phyloP scores from a whole-genome alignment of 2,888 invertebrate genomes.

The Pyrochroa serraticornis region DNA sequence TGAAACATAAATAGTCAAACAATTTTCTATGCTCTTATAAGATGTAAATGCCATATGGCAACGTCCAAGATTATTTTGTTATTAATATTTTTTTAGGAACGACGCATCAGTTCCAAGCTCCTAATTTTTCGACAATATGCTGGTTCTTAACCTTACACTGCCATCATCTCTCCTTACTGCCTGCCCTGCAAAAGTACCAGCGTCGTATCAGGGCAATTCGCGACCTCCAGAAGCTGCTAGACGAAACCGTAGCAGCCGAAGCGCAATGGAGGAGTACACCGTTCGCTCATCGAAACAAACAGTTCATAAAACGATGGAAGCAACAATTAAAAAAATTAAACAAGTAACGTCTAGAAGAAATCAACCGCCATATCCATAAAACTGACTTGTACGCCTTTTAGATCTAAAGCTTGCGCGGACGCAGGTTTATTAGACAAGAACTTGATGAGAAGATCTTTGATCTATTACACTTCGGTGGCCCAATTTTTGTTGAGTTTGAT shows the following conservation, averaged over 20 bases:
- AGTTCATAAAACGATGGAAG: conserved; percentile 85
- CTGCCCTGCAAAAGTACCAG: conserved; percentile 85
- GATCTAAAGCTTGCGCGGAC: conserved; percentile 91
- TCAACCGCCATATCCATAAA: too few species aligned
- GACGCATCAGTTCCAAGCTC: conserved; percentile 71
- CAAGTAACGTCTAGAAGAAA: conserved; percentile 57
- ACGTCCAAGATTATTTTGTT: background rate
- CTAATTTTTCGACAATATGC: conserved; percentile 95
- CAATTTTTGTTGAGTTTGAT: conserved; percentile 75
- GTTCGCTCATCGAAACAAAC: conserved; percentile 78
- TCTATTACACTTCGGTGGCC: conserved; percentile 87
- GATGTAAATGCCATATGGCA: background rate
- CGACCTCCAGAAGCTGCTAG: conserved; percentile 86
- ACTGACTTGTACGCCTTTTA: conserved; percentile 53
- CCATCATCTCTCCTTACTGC: conserved; percentile 90
- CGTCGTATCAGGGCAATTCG: conserved; percentile 76
- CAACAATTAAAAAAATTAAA: conserved; percentile 80
- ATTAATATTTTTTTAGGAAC: conserved; percentile 54
- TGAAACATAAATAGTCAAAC: too few species aligned
- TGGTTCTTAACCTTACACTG: conserved; percentile 96
- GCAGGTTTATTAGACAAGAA: conserved; percentile 86
- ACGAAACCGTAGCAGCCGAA: conserved; percentile 82
- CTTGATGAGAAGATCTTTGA: conserved; percentile 79
- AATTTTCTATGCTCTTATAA: too few species aligned
- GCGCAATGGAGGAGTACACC: conserved; percentile 81